Percentiles rank a stretch among this genome's conserved stretches.
phyloP scores from a whole-genome alignment of 2,888 invertebrate genomes.

The Drosophila kambysellisi region DNA sequence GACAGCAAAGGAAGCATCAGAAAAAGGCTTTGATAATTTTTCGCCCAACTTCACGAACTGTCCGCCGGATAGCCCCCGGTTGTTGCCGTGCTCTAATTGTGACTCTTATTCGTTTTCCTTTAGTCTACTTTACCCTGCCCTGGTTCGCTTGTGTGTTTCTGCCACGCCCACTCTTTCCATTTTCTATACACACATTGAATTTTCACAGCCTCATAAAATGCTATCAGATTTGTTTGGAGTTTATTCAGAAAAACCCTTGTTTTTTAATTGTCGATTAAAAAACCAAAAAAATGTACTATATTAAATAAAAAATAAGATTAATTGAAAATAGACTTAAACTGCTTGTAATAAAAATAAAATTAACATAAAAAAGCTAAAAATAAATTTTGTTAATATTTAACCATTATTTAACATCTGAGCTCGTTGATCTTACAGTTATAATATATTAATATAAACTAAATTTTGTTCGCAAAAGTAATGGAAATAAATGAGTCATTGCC shows the following conservation, averaged over 20 bases:
- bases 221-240: too few species aligned
- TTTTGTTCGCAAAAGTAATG: neutral
- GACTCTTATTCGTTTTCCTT: slow-evolving; percentile 12
- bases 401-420: too few species aligned
- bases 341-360: too few species aligned
- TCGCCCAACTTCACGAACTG: slow-evolving; percentile 2
- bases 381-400: too few species aligned
- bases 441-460: neutral
- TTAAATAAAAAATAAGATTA: too few species aligned
- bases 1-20: slow-evolving; percentile 51
- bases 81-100: slow-evolving; percentile 49
- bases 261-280: too few species aligned
- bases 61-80: slow-evolving; percentile 44
- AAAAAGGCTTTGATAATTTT: slow-evolving; percentile 29
- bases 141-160: neutral
- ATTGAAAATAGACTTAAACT: too few species aligned
- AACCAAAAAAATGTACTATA: too few species aligned
- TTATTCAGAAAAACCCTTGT: too few species aligned
- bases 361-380: too few species aligned
- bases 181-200: neutral
- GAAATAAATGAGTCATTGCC: neutral
- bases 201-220: neutral
- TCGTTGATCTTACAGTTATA: too few species aligned
- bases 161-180: slow-evolving; percentile 17
- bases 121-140: neutral